Percentiles rank a stretch among this genome's conserved stretches.
phyloP scores from a whole-genome alignment of 2,113 vertebrate genomes.

The Gadus macrocephalus region DNA sequence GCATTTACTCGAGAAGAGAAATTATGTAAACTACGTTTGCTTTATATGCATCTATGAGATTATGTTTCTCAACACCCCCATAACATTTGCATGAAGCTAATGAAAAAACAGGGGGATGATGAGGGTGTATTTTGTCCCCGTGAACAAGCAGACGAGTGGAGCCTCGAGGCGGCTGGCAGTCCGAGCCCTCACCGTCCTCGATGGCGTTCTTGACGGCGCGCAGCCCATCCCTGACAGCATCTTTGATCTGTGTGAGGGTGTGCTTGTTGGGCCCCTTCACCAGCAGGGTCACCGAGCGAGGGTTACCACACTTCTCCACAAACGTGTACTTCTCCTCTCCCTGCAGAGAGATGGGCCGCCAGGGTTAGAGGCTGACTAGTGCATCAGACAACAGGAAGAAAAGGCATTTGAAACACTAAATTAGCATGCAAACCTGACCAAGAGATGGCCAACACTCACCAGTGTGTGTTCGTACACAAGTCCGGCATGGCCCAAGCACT shows the following conservation, averaged over 20 bases:
- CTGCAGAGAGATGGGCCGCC: constrained; percentile 51
- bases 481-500: constrained; percentile 88
- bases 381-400: not conserved
- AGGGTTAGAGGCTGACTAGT: not conserved
- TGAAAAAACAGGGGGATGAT: too few species aligned
- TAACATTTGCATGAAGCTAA: too few species aligned
- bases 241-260: constrained; percentile 94
- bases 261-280: constrained; percentile 96
- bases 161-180: not conserved
- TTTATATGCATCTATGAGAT: too few species aligned
- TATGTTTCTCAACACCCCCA: too few species aligned
- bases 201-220: constrained; percentile 96
- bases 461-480: constrained; percentile 92
- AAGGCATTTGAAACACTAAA: not conserved
- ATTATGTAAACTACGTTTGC: too few species aligned
- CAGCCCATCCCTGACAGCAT: constrained; percentile 89
- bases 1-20: too few species aligned
- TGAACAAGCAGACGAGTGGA: too few species aligned
- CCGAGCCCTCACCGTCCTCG: constrained; percentile 80
- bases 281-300: constrained; percentile 91
- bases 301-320: constrained; percentile 91
- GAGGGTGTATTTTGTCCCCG: too few species aligned
- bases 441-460: constrained; percentile 66
- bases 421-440: too few species aligned
- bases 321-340: constrained; percentile 98